Conservation (phyloP, 2,797 vertebrate species). For the Semotilus atromaculatus region DNA sequence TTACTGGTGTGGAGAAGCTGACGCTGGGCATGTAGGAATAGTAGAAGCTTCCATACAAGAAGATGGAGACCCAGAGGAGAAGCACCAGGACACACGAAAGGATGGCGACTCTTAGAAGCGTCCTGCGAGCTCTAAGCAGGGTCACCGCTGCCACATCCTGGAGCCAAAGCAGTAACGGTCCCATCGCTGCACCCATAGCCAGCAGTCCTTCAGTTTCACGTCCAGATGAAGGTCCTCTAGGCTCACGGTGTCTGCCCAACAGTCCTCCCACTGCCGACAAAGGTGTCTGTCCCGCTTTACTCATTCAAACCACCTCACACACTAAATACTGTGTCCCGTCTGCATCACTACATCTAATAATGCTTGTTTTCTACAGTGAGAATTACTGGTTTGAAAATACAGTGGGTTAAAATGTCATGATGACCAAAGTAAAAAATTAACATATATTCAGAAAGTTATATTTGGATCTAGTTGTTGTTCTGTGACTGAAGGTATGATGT, state of each 20-base stretch:
- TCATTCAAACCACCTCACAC: slow-evolving; percentile 23
- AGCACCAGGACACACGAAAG: slow-evolving; percentile 82
- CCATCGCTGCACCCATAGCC: slow-evolving; percentile 70
- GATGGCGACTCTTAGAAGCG: slow-evolving; percentile 85
- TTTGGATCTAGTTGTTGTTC: background rate
- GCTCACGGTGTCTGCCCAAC: slow-evolving; percentile 1
- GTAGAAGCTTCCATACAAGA: slow-evolving; percentile 94
- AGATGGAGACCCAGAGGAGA: slow-evolving; percentile 90
- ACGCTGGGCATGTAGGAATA: slow-evolving; percentile 93
- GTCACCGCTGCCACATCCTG: slow-evolving; percentile 83
- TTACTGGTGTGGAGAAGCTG: slow-evolving; percentile 88
- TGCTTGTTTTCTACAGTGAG: background rate
- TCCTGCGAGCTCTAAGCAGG: slow-evolving; percentile 82
- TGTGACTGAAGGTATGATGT: background rate
- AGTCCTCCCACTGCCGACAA: slow-evolving; percentile 7
- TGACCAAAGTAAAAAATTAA: background rate
- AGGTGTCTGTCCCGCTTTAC: slow-evolving; percentile 8
- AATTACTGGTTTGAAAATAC: background rate
- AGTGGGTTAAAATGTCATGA: background rate
- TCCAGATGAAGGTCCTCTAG: background rate
- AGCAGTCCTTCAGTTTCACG: background rate
- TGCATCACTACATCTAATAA: slow-evolving; percentile 7
- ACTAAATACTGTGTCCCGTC: background rate
- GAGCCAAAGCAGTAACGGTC: slow-evolving; percentile 82
- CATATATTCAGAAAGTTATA: background rate